Conservation (phyloP, 2,797 vertebrate genomes). For the Myotis vivesi region DNA sequence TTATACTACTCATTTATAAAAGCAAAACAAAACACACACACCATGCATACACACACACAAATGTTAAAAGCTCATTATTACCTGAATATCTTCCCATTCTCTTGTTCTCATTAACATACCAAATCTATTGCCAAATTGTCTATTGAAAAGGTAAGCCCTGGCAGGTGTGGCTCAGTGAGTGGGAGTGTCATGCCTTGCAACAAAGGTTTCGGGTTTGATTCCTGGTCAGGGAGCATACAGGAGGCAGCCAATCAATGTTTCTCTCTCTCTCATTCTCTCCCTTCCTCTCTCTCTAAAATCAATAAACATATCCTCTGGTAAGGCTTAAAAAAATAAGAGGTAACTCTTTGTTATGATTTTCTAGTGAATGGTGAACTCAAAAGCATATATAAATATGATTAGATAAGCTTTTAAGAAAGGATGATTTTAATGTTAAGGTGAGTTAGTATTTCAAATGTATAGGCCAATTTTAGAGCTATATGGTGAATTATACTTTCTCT, state of each 20-base stretch:
- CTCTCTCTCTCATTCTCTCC: not conserved
- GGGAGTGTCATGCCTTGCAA: not conserved
- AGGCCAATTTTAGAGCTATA: not conserved
- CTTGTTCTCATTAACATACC: not conserved
- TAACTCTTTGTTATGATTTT: conserved; percentile 17
- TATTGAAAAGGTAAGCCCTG: not conserved
- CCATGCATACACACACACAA: not conserved
- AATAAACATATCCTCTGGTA: not conserved
- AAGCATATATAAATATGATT: not conserved
- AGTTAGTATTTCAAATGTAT: conserved; percentile 35
- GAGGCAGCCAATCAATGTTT: not conserved
- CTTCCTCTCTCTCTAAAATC: not conserved
- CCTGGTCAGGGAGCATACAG: not conserved
- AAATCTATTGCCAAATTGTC: not conserved
- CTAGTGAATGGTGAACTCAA: not conserved
- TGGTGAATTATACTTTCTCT: conserved; percentile 46
- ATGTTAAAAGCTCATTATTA: not conserved
- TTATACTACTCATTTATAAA: not conserved
- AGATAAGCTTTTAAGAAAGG: not conserved
- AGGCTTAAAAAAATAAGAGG: not conserved
- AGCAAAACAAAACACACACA: not conserved
- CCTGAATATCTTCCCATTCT: not conserved
- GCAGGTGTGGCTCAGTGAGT: not conserved
- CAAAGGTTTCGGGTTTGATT: not conserved
- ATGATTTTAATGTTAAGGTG: conserved; percentile 39